Conservation (phyloP, 1,140 invertebrate genomes). For the Formica selysi region DNA sequence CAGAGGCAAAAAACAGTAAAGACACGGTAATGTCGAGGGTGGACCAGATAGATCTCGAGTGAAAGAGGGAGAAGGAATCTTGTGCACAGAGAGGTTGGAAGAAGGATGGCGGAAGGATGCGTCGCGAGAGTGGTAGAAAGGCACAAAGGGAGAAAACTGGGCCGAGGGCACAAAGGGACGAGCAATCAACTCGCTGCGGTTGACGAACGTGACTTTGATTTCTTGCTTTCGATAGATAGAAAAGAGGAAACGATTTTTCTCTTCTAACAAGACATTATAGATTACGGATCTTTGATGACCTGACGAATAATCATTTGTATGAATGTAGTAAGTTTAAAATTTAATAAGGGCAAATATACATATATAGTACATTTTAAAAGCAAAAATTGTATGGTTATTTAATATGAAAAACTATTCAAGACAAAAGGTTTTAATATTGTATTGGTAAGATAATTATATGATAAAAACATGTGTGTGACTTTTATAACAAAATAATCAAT, state of each 20-base stretch:
- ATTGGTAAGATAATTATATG: not conserved
- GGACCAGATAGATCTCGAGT: slow-evolving; percentile 2
- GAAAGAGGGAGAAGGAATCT: not conserved
- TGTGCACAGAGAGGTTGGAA: slow-evolving; percentile 17
- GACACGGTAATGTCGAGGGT: slow-evolving; percentile 40
- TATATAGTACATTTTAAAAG: not conserved
- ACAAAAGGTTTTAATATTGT: not conserved
- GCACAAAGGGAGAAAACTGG: slow-evolving; percentile 67
- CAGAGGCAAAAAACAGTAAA: slow-evolving; percentile 64
- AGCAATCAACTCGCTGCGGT: slow-evolving; percentile 76
- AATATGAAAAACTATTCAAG: not conserved
- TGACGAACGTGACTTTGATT: slow-evolving; percentile 79
- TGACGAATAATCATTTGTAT: not conserved
- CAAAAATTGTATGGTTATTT: not conserved
- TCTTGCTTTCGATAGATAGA: slow-evolving; percentile 53
- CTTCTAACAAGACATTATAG: slow-evolving; percentile 69
- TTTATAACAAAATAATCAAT: not conserved
- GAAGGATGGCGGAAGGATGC: slow-evolving; percentile 27
- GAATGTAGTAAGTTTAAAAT: slow-evolving; percentile 7
- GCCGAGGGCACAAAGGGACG: slow-evolving; percentile 75
- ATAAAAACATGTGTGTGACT: not conserved
- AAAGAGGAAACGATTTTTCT: slow-evolving; percentile 69
- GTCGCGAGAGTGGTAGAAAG: slow-evolving; percentile 33
- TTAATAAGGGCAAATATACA: slow-evolving; percentile 5
- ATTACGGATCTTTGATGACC: slow-evolving; percentile 58